Evolutionary conservation across 2,113 vertebrate genomes (phyloP), one percentile per base, ranked within the genome.

Genomic region (Apodemus speciosus): DNA sequence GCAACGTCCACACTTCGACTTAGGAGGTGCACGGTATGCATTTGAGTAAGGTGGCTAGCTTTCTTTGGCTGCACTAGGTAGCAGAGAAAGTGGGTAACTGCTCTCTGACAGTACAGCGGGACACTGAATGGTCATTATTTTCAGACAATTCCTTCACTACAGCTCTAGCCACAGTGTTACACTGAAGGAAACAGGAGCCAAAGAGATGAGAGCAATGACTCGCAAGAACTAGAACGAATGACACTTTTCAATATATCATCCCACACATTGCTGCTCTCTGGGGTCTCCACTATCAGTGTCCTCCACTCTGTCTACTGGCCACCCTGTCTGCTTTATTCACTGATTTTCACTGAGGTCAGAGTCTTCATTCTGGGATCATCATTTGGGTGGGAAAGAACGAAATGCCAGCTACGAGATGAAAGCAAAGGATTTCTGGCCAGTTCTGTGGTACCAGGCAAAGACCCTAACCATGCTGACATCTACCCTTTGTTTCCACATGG

Each of bases 171-270:
- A 69, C 35, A 40, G 9, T 62, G 90, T 75, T 92, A 90, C 72
- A 58, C 14, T 68, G 79, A 90, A 93, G 88, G 49, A 83, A 92
- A 75, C 66, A 91, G 88, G 79, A 58, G 62, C 18, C 53, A 93
- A 38, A 10, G 16, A 60, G 88, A 90, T 15, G 56, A 90, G 77
- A 89, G 21, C 40, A 23, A 58, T 20, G 27, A 88, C 49, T 1
- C 32, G 2, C 9, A 15, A 77, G 27, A 76, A 71, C 0, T 86
- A 88, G 72, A 58, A 88, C 75, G 75, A 66, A 16, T 85, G 56
- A 40, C 73, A 46, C 68, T 79, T 73, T 92, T 62, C 38, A 38
- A 16, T 27, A 11, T 43, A 40, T 56, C 25, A 69, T 86, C 11
- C 46, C 38, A 79, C 32, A 30, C 68, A 92, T 79, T 38, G 25